Base-by-base conservation (phyloP, 2,797 vertebrate genomes). In the Eleutherodactylus coqui region DNA sequence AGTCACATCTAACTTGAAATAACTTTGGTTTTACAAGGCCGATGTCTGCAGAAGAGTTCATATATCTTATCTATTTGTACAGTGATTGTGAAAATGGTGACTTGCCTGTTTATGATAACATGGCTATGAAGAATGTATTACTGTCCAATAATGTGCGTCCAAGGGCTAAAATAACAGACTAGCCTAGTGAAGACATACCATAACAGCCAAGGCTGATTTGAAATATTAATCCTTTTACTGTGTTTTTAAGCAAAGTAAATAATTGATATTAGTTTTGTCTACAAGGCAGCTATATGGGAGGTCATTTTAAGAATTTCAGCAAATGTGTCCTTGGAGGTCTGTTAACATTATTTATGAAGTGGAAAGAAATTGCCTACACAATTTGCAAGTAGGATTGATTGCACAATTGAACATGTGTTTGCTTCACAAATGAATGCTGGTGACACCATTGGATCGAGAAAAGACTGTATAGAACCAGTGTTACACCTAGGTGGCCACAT, bases 151-250 rank as follows among this genome's bases (percentile, higher is more conserved):
- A 36, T 79, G 76, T 58, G 79, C 62, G 58, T 58, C 64, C 45
- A 79, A 72, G 27, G 84, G 64, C 24, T 85, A 85, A 47, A 73
- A 85, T 58, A 85, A 85, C 45, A 85, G 27, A 32, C 14, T 24
- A 70, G 34, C 64, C 49, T 19, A 34, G 19, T 55, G 64, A 78
- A 36, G 14, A 34, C 83, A 70, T 69, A 85, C 64, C 43, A 79
- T 77, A 77, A 77, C 34, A 51, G 7, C 29, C 17, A 19, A 11
- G 6, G 17, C 4, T 14, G 19, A 62, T 75, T 45, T 47, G 21
- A 72, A 85, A 79, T 41, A 55, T 78, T 79, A n/a, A n/a, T 49
- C 34, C 27, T 6, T 19, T 45, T 58, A 16, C 9, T 85, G 5
- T 49, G 64, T 34, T 13, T 29, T 70, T 58, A 79, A 79, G 34